A percentile compares a stretch with the other conserved stretches of the same genome.
Conservation (phyloP, 2,888 invertebrate species). For the Parascotia fuliginaria region DNA sequence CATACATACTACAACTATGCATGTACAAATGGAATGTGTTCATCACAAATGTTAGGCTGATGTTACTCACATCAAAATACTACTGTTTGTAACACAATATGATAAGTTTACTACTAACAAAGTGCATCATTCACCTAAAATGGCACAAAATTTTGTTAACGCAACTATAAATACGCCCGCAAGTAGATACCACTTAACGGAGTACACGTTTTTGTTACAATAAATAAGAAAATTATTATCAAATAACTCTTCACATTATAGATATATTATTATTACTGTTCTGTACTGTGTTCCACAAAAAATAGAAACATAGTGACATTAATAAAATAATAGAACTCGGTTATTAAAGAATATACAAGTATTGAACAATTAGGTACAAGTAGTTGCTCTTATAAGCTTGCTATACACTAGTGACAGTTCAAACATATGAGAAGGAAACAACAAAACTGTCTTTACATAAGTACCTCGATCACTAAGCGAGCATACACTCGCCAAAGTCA, state of each 20-base stretch:
- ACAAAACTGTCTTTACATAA: conserved; percentile 42
- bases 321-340: conserved; percentile 15
- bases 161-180: conserved; percentile 39
- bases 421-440: conserved; percentile 29
- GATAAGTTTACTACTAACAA: conserved; percentile 45
- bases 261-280: conserved; percentile 7
- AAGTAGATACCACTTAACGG: conserved; percentile 34
- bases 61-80: conserved; percentile 36
- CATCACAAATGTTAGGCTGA: conserved; percentile 62
- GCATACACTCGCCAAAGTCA: conserved; percentile 22
- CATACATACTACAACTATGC: conserved; percentile 23
- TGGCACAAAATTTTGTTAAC: conserved; percentile 79
- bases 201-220: conserved; percentile 17
- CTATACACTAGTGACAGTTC: conserved; percentile 30
- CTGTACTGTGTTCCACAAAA: conserved; percentile 19
- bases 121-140: conserved; percentile 67
- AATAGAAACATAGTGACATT: conserved; percentile 17
- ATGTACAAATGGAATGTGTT: conserved; percentile 69
- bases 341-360: conserved; percentile 28
- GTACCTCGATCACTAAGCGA: conserved; percentile 40
- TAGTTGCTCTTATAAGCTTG: conserved; percentile 38
- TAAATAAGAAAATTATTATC: conserved; percentile 19
- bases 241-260: conserved; percentile 10
- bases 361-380: conserved; percentile 47
- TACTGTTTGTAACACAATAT: conserved; percentile 26